Conservation (phyloP, 2,888 invertebrate genomes). For the Aleiodes testaceus region DNA sequence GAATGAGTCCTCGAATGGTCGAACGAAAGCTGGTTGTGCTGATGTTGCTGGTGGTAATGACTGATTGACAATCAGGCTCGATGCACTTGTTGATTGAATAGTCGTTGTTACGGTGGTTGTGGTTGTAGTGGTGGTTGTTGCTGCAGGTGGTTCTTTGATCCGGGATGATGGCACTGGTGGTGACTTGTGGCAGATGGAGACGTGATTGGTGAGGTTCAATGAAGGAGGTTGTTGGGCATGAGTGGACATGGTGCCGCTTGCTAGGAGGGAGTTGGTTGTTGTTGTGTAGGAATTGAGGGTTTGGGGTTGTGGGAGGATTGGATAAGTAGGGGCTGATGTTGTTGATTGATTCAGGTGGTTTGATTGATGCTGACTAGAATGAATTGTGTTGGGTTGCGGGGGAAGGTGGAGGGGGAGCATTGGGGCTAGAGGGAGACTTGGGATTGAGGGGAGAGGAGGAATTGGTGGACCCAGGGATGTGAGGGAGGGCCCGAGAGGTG, state of each 20-base stretch:
- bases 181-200: conserved; percentile 54
- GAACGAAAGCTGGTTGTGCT: conserved; percentile 64
- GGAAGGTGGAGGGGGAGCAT: conserved; percentile 64
- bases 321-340: conserved; percentile 51
- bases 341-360: conserved; percentile 43
- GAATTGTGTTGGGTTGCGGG: conserved; percentile 62
- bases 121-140: conserved; percentile 45
- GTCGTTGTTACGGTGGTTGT: conserved; percentile 47
- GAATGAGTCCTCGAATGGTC: conserved; percentile 71
- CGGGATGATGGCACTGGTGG: conserved; percentile 55
- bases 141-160: conserved; percentile 54
- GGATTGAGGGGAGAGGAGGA: not conserved
- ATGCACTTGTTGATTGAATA: conserved; percentile 42
- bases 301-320: conserved; percentile 54
- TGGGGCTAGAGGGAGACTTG: conserved; percentile 23
- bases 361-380: conserved; percentile 68
- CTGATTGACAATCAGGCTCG: not conserved
- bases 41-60: conserved; percentile 28
- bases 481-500: not conserved
- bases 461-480: not conserved
- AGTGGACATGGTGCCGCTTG: conserved; percentile 73
- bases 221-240: conserved; percentile 55
- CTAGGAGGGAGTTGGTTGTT: conserved; percentile 71
- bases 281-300: conserved; percentile 71
- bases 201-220: conserved; percentile 54